Evolutionary conservation across 2,888 invertebrate species (phyloP), one percentile per base, ranked within the genome.

Genomic region (Amphimallon solstitiale): DNA sequence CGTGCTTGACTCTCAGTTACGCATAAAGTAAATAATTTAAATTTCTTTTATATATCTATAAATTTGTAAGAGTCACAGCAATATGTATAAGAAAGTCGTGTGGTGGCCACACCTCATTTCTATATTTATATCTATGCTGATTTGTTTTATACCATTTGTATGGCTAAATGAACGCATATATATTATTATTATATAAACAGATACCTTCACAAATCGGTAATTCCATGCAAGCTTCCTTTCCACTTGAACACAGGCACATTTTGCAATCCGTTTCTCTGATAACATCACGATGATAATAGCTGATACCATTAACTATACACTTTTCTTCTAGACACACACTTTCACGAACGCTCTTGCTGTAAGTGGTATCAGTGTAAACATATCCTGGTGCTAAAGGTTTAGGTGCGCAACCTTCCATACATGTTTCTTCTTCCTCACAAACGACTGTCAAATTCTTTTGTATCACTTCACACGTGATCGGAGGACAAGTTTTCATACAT

Each of bases 391-490:
- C 23, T 29, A 43, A 10, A 1, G 43, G 23, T 12, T 56, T 29
- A 0, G 56, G 56, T 12, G 37, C 43, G 29, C 56, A 56, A 15
- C 56, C 56, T 15, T 56, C 56, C 3, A 29, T 29, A 10, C 56
- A 56, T 9, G 43, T 43, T 23, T 35, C 35, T 5, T 52, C 38
- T 10, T 21, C 40, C 2, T 56, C 56, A 15, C 56, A 56, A 10
- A 21, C 9, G 0, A n/a, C n/a, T 6, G 23, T n/a, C 40, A 0
- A 7, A 7, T 56, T 40, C 23, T 10, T 23, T n/a, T 21, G 23
- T 23, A 56, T 40, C 6, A 29, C 43, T 43, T 56, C 56, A 43
- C 56, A 56, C 12, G 56, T 56, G 14, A 12, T 21, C n/a, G 12
- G 40, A 1, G 56, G 56, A 7, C 56, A 56, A 6, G 56, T 2